Evolutionary conservation across 2,113 vertebrate genomes (phyloP), one percentile per base, ranked within the genome.

Genomic region (Pterocles burchelli): DNA sequence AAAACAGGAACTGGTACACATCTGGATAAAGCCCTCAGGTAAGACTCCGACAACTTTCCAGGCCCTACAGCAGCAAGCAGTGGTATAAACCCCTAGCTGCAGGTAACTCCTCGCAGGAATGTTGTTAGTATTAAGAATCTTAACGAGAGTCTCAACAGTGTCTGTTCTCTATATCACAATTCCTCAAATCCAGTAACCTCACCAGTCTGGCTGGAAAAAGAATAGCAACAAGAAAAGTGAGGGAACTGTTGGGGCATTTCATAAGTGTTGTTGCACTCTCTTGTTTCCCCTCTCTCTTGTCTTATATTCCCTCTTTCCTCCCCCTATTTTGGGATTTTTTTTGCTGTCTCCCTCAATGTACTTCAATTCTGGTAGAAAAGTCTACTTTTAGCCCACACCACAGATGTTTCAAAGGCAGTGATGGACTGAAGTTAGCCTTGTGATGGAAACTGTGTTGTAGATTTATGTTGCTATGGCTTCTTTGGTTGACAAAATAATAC

Each of bases 361-460:
- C 84, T 96, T 82, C 61, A 91, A 49, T 88, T 85, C 38, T 91
- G 77, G 46, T 73, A 79, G 77, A 34, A 93, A 94, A 93, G 55
- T 58, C 91, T 96, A 79, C 92, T 91, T 96, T 91, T 91, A 95
- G 89, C 86, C 49, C 1, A 1, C 36, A 73, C n/a, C 88, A 88
- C 91, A 83, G 95, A 93, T 88, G 81, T 96, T 96, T 85, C 94
- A 94, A 95, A 96, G 78, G 89, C 89, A 95, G 84, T 55, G 26
- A 91, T 41, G 96, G 93, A 93, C 85, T 96, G 93, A 89, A 94
- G 59, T 65, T 70, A 52, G 38, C 89, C 95, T 96, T 94, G 87
- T 95, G 93, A 96, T 77, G 38, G 78, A 85, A 96, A 82, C 45
- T 0, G 24, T 34, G 28, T 68, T 75, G 65, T 70, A 79, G 73